These are phyloP conservation scores for Apodemus speciosus DNA, from an alignment of 2,113 vertebrate genomes.

Conservation along the genomic window DNA sequence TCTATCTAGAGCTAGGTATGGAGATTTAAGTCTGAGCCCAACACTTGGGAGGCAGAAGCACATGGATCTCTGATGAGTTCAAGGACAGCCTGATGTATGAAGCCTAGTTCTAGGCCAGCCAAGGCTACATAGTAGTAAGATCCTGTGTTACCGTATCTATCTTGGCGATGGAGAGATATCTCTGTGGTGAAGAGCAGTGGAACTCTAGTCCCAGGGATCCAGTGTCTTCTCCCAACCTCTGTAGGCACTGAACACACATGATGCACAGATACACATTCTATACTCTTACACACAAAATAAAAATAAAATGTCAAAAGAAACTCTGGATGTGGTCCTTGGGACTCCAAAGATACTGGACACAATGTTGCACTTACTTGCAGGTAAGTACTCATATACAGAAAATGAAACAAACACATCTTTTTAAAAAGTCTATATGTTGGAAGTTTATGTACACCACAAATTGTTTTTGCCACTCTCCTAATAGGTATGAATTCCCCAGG, in stretches of 20 bases:
- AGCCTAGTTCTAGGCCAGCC: neutral
- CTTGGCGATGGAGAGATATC: neutral
- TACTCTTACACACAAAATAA: neutral
- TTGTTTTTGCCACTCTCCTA: conserved; percentile 44
- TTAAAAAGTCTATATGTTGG: neutral
- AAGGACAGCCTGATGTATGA: neutral
- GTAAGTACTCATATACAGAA: neutral
- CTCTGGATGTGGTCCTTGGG: neutral
- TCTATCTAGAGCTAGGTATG: neutral
- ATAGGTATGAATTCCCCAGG: conserved; percentile 33
- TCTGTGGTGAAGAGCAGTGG: neutral
- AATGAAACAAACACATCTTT: neutral
- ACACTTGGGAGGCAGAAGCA: neutral
- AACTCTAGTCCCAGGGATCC: neutral
- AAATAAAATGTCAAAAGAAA: neutral
- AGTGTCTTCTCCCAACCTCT: neutral
- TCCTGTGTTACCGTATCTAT: neutral
- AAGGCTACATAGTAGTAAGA: neutral
- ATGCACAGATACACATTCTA: neutral
- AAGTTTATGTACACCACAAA: conserved; percentile 56
- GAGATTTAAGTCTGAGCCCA: neutral
- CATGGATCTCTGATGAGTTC: neutral
- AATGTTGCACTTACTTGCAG: neutral
- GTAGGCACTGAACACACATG: neutral
- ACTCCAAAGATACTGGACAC: neutral